Evolutionary conservation across 53 echinoderm and acorn worm genomes (phyloP).

Genomic region (Paelopatides confundens): DNA sequence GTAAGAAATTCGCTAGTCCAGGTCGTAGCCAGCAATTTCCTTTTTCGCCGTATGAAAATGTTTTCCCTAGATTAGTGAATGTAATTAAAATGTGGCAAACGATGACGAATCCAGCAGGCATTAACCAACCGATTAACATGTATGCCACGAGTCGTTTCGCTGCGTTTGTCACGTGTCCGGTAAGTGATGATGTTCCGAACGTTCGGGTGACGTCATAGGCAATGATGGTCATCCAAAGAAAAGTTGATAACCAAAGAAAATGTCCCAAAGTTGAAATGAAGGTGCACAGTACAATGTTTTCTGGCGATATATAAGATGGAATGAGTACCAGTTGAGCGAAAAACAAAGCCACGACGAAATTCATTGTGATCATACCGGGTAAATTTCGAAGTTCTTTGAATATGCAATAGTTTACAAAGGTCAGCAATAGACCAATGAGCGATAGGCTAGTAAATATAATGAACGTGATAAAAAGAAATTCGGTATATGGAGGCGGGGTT

Average conservation of each 20-base stretch:
- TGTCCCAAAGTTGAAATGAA: background rate
- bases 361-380: slow-evolving; percentile 65
- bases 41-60: background rate
- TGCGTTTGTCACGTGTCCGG: background rate
- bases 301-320: background rate
- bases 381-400: slow-evolving; percentile 63
- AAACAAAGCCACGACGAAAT: slow-evolving; percentile 64
- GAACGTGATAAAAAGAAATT: background rate
- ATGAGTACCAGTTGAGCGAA: slow-evolving; percentile 4
- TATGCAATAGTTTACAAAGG: slow-evolving; percentile 62
- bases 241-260: background rate
- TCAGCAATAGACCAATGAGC: slow-evolving; percentile 47
- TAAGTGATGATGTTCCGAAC: background rate
- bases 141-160: background rate
- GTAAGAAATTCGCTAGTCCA: background rate
- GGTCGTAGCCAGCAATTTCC: background rate
- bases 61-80: background rate
- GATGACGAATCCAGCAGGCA: background rate
- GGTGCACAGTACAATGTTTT: background rate
- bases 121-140: background rate
- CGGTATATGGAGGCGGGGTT: background rate
- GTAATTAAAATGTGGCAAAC: background rate
- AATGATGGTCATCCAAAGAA: slow-evolving; percentile 16
- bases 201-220: slow-evolving; percentile 17
- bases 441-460: slow-evolving; percentile 61